Conservation (phyloP, 2,797 vertebrate species). For the Cichlasoma orientale region DNA sequence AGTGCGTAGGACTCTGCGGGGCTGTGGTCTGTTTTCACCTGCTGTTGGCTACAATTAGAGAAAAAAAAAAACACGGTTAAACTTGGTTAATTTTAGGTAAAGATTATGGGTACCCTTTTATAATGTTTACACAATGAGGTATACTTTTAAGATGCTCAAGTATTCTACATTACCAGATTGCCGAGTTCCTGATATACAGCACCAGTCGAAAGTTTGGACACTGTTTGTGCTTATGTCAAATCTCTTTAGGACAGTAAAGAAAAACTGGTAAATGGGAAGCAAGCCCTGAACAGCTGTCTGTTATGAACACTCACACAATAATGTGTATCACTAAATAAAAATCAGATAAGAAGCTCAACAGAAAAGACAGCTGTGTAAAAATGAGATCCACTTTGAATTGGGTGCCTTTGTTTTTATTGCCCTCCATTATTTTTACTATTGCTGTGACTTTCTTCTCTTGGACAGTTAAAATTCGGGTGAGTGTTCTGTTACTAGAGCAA, state of each 20-base stretch:
- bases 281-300: not conserved
- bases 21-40: not conserved
- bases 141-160: not conserved
- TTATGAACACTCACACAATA: not conserved
- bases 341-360: not conserved
- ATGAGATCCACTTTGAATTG: not conserved
- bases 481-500: not conserved
- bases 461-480: not conserved
- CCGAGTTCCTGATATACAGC: no score
- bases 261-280: not conserved
- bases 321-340: not conserved
- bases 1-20: not conserved
- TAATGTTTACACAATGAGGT: not conserved
- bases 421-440: not conserved
- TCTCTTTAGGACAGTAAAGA: not conserved
- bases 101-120: not conserved
- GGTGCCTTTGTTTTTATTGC: not conserved
- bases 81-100: not conserved
- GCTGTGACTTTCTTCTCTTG: not conserved
- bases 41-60: not conserved
- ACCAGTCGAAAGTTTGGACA: no score
- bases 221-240: not conserved
- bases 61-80: accelerated
- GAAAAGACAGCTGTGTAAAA: not conserved
- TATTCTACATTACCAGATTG: not conserved